Base-by-base conservation (phyloP, 2,888 invertebrate genomes). In the Iselma pallidipennis region DNA sequence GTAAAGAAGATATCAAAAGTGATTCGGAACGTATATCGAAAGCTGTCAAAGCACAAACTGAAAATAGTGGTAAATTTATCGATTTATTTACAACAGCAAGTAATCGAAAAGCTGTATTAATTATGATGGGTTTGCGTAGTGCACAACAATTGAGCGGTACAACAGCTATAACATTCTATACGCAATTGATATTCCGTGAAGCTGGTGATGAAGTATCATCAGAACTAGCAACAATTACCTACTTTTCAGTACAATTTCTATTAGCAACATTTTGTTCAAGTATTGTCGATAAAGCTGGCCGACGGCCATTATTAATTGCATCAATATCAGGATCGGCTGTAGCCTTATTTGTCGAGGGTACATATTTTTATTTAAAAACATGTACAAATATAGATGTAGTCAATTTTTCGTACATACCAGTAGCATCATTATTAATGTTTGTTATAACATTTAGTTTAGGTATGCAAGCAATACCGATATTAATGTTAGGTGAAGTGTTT, bases 41-140 rank as follows among this genome's bases (percentile, higher is more conserved):
- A n/a, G 78, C 79, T 6, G 77, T 82, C 1, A 70, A 76, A 66
- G 69, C 74, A 49, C 76, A 79, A 52, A 71, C 84, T 82, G 82
- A 84, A 61, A 85, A 85, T 67, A 81, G 78, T 68, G 86, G 86
- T 10, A 83, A 84, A 4, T 84, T 86, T 81, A 73, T 81, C 62
- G 87, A 88, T 72, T 76, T 88, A 31, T 74, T 88, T 59, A 82
- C 82, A 12, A 84, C 85, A 66, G 83, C 83, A 28, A 85, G 85
- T 0, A 87, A 87, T 73, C 84, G 86, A 65, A 86, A 86, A 78
- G 90, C 90, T 2, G 81, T 90, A 70, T 82, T 85, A 70, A 86
- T 91, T 54, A 84, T 86, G 57, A 76, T 88, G 48, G 84, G 86
- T 7, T 80, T 91, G 4, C 82, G 85, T 76, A 76, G 83, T 1